Conservation (phyloP, 2,888 invertebrate species). For the Torymus aiolomorphi region DNA sequence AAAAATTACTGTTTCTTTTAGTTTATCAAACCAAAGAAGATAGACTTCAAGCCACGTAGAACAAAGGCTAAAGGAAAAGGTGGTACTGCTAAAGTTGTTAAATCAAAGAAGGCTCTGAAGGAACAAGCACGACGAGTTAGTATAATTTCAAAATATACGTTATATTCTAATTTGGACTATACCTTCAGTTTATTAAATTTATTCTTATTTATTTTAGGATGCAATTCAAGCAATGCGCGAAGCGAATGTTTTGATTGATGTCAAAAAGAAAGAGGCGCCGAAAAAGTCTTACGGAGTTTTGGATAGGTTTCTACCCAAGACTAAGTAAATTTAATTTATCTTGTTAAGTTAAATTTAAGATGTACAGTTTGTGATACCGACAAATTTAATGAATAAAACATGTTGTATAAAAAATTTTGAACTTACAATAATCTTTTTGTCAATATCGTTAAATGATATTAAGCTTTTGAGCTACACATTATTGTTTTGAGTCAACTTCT, state of each 20-base stretch:
- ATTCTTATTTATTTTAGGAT: slow-evolving; percentile 75
- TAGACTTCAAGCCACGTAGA: slow-evolving; percentile 85
- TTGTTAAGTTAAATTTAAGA: slow-evolving; percentile 28
- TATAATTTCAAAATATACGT: slow-evolving; percentile 45
- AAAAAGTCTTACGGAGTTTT: slow-evolving; percentile 78
- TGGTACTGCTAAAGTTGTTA: slow-evolving; percentile 83
- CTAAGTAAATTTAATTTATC: slow-evolving; percentile 55
- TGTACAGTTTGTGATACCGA: slow-evolving; percentile 32
- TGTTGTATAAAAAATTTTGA: too few relatives aligned
- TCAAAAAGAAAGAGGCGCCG: slow-evolving; percentile 72
- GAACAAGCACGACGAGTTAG: slow-evolving; percentile 82
- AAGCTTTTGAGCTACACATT: too few relatives aligned
- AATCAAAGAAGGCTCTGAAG: slow-evolving; percentile 86
- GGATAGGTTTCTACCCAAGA: slow-evolving; percentile 83
- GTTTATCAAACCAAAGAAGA: slow-evolving; percentile 86
- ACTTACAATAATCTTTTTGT: too few relatives aligned
- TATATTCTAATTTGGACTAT: slow-evolving; percentile 20
- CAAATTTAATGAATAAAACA: slow-evolving; percentile 7
- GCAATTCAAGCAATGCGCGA: slow-evolving; percentile 77
- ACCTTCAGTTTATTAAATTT: slow-evolving; percentile 39
- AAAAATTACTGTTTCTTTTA: slow-evolving; percentile 74
- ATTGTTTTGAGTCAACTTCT: too few relatives aligned
- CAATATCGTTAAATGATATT: too few relatives aligned
- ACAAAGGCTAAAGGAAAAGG: slow-evolving; percentile 86
- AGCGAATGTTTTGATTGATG: slow-evolving; percentile 70